Conservation (phyloP, 2,797 vertebrate genomes). For the Otolemur crassicaudatus region DNA sequence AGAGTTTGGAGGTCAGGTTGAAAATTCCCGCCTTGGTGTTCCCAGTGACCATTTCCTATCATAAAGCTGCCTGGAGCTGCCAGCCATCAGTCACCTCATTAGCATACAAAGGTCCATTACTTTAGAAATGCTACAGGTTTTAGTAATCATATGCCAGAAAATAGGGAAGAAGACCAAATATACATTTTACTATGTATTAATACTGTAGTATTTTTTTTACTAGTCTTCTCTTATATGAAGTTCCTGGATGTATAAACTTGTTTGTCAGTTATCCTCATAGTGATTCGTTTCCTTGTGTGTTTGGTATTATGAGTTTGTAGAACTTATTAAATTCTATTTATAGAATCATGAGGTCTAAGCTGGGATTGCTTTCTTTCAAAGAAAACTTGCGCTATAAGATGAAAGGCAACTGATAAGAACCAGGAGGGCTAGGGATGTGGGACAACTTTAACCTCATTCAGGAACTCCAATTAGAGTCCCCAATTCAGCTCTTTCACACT, state of each 20-base stretch:
- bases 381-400: background rate
- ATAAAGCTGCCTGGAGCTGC: background rate
- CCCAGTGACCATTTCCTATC: background rate
- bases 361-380: background rate
- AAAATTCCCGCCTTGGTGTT: too few species aligned
- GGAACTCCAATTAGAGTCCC: background rate
- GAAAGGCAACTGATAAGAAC: background rate
- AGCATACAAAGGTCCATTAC: background rate
- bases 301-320: background rate
- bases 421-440: background rate
- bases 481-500: background rate
- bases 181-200: background rate
- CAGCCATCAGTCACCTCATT: background rate
- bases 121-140: background rate
- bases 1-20: too few species aligned
- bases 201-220: background rate
- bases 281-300: background rate
- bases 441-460: background rate
- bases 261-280: background rate
- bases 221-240: background rate
- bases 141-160: background rate
- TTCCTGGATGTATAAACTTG: background rate
- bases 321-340: slow-evolving; percentile 1
- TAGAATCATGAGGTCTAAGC: background rate
- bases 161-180: too few species aligned